Evolutionary conservation across 2,888 invertebrate species (phyloP).

Genomic region (Strigamia maritima): DNA sequence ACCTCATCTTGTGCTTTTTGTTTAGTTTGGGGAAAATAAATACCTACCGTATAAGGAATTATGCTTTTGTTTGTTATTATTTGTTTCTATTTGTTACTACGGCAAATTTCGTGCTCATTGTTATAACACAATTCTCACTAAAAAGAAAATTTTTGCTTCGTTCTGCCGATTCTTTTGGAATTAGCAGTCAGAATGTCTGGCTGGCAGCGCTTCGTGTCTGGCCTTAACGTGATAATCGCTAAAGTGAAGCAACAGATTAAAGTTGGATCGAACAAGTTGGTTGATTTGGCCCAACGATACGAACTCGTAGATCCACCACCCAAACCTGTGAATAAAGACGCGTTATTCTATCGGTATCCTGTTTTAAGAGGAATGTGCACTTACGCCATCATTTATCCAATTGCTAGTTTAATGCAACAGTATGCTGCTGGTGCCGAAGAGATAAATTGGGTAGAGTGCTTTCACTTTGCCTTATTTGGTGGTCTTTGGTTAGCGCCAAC

Average conservation of each 20-base stretch:
- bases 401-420: conserved; percentile 15
- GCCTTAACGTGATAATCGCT: not conserved
- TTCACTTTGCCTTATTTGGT: conserved; percentile 1
- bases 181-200: not conserved
- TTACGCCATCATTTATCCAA: conserved; percentile 2
- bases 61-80: too few species aligned
- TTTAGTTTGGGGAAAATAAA: not conserved
- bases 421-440: not conserved
- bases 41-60: not conserved
- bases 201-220: not conserved
- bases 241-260: not conserved
- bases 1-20: not conserved
- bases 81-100: too few species aligned
- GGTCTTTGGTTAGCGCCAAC: conserved; percentile 13
- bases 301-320: not conserved
- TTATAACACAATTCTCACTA: not conserved
- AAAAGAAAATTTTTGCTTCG: not conserved
- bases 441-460: not conserved
- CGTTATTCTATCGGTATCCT: not conserved
- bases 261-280: not conserved
- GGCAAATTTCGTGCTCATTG: not conserved
- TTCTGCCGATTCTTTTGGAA: not conserved
- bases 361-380: conserved; percentile 1
- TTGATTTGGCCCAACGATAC: not conserved
- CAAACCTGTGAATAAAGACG: not conserved